phyloP scores from a whole-genome alignment of 2,113 vertebrate species.

The Oreamnos americanus region DNA sequence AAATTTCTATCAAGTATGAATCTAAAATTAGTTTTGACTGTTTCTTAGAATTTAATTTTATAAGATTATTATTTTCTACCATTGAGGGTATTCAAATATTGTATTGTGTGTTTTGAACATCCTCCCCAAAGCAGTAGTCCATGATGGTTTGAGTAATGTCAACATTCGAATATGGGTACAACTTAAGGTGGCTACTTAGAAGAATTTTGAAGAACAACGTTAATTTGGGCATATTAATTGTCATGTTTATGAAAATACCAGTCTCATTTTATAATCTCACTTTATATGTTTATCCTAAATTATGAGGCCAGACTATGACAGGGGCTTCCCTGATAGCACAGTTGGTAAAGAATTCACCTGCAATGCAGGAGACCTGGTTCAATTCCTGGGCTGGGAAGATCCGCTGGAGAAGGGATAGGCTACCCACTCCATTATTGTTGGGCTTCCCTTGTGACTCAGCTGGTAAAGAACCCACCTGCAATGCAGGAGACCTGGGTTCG shows the following conservation, averaged over 20 bases:
- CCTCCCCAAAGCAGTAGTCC: not conserved
- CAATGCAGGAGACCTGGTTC: not conserved
- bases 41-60: not conserved
- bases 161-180: not conserved
- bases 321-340: not conserved
- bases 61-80: not conserved
- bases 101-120: not conserved
- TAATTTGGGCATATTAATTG: not conserved
- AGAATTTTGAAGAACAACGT: not conserved
- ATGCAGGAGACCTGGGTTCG: not conserved
- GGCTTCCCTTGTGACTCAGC: not conserved
- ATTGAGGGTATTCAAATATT: not conserved
- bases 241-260: slow-evolving; percentile 2
- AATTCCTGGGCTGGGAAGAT: not conserved
- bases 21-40: not conserved
- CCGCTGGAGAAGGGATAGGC: not conserved
- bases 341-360: not conserved
- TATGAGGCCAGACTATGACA: not conserved
- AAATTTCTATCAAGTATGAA: not conserved
- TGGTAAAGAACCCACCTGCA: not conserved
- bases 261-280: slow-evolving; percentile 1
- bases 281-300: slow-evolving; percentile 1
- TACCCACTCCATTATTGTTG: not conserved
- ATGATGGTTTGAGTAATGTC: not conserved
- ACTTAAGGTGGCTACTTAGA: slow-evolving; percentile 16